Percentiles rank a stretch among this genome's conserved stretches.
Evolutionary conservation across 2,888 invertebrate genomes (phyloP).

Genomic region (Crocallis elinguaria): DNA sequence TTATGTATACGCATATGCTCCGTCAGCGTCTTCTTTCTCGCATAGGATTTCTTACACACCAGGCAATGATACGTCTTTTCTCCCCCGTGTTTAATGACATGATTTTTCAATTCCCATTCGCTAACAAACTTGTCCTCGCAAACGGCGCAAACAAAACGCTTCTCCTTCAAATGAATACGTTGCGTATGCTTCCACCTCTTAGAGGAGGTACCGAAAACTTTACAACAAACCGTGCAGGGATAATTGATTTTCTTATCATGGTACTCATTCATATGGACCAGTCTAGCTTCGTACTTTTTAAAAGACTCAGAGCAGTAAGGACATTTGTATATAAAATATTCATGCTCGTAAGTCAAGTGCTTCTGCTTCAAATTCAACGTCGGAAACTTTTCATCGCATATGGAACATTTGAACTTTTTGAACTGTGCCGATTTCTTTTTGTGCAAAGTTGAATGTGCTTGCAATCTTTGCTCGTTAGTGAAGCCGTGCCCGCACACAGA

Average conservation of each 20-base stretch:
- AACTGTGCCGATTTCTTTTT: constrained; percentile 28
- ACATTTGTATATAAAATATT: constrained; percentile 41
- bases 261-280: constrained; percentile 21
- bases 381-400: constrained; percentile 59
- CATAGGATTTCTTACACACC: constrained; percentile 54
- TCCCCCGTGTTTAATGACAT: constrained; percentile 57
- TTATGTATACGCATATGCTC: constrained; percentile 46
- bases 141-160: neutral
- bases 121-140: neutral
- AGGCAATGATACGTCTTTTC: constrained; percentile 58
- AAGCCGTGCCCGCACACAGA: constrained; percentile 3
- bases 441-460: neutral
- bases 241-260: constrained; percentile 24
- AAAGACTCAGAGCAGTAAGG: constrained; percentile 29
- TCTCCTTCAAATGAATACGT: neutral
- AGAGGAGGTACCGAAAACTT: constrained; percentile 5
- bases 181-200: neutral
- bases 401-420: neutral
- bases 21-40: constrained; percentile 37
- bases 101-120: constrained; percentile 8
- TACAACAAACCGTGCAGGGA: constrained; percentile 23
- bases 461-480: neutral
- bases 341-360: constrained; percentile 58
- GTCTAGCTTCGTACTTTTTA: constrained; percentile 7
- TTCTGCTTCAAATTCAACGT: constrained; percentile 48